These are phyloP conservation scores for Caenorhabditis sp. DNA, from an alignment of 2,888 invertebrate genomes.

Conservation along the genomic window DNA sequence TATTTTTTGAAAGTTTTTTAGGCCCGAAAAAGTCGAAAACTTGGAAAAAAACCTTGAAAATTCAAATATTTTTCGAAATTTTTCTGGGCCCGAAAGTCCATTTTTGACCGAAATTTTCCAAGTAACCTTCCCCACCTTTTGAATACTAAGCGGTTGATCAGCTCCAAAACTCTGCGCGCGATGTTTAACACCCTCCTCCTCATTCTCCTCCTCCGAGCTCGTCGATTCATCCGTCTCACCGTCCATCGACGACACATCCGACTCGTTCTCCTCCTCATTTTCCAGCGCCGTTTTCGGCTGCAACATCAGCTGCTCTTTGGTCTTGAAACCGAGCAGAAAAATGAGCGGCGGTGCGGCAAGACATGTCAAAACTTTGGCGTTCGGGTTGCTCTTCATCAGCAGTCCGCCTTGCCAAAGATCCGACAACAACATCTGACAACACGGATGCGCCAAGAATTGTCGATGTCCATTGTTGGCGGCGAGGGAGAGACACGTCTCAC, in stretches of 20 bases:
- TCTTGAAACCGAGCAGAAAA: slow-evolving; percentile 91
- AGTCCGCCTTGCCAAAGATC: slow-evolving; percentile 99
- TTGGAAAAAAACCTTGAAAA: too few relatives aligned
- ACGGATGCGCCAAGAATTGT: slow-evolving; percentile 74
- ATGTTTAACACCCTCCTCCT: slow-evolving; percentile 11
- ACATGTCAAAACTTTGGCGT: slow-evolving; percentile 76
- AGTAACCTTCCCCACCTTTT: too few relatives aligned
- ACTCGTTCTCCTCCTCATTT: slow-evolving; percentile 47
- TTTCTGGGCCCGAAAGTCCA: too few relatives aligned
- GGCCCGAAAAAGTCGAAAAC: too few relatives aligned
- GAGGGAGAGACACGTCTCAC: slow-evolving; percentile 93
- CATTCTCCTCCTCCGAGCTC: slow-evolving; percentile 13
- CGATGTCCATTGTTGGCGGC: slow-evolving; percentile 92
- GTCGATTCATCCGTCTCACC: slow-evolving; percentile 7
- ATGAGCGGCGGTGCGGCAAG: slow-evolving; percentile 86
- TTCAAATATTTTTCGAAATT: too few relatives aligned
- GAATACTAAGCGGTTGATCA: slow-evolving; percentile 40
- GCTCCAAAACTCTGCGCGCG: slow-evolving; percentile 22
- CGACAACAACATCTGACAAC: slow-evolving; percentile 90
- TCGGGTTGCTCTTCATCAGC: slow-evolving; percentile 79
- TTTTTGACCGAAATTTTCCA: too few relatives aligned
- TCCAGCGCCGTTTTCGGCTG: slow-evolving; percentile 79
- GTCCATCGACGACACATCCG: slow-evolving; percentile 30
- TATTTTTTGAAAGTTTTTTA: too few relatives aligned
- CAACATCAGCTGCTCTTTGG: slow-evolving; percentile 92